Percentiles rank a stretch among this genome's conserved stretches.
Evolutionary conservation across 2,113 vertebrate species (phyloP).

Genomic region (Tetrax tetrax): DNA sequence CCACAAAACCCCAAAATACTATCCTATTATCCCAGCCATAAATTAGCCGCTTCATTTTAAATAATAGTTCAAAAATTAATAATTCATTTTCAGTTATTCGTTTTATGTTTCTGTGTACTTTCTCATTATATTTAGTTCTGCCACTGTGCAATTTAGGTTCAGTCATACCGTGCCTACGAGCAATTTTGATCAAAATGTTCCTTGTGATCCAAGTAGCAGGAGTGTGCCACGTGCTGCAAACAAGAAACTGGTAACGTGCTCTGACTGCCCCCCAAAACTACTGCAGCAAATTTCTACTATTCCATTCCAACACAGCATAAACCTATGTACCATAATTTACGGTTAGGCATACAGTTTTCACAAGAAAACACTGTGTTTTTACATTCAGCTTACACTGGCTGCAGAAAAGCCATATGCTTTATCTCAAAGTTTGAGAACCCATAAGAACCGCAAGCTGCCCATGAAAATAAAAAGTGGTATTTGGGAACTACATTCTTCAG

Average conservation of each 20-base stretch:
- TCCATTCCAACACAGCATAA: background rate
- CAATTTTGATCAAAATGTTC: background rate
- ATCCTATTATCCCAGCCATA: background rate
- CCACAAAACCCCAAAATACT: background rate
- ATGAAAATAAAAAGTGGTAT: background rate
- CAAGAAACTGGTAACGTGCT: background rate
- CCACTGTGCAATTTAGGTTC: background rate
- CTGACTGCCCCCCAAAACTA: background rate
- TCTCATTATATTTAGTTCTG: background rate
- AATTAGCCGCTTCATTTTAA: background rate
- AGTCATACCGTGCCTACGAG: background rate
- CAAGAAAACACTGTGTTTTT: background rate
- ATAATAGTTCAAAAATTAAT: background rate
- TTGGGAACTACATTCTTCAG: background rate
- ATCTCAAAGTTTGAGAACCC: background rate
- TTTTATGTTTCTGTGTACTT: background rate
- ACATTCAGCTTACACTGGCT: background rate
- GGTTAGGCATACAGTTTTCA: background rate
- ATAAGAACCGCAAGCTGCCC: background rate
- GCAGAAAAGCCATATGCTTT: background rate
- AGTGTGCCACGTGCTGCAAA: background rate
- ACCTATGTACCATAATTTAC: background rate
- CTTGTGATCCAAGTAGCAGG: background rate
- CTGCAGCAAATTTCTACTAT: background rate
- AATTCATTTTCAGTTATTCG: background rate